phyloP scores from a whole-genome alignment of 2,888 invertebrate species.

The Lasioglossum leucozonium region DNA sequence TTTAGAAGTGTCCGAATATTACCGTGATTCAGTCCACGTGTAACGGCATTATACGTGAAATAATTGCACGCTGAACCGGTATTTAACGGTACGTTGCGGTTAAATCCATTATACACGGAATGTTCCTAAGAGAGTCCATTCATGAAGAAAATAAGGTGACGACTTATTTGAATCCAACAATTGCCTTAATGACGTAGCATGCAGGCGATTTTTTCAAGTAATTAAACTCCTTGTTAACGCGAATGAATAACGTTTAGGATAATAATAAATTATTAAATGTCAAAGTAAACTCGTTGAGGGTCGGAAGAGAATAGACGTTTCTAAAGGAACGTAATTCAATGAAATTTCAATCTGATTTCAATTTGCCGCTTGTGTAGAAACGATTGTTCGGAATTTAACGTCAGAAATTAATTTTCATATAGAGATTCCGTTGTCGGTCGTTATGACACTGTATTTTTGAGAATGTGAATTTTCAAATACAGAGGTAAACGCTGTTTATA shows the following conservation, averaged over 20 bases:
- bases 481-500: neutral
- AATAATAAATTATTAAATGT: neutral
- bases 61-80: neutral
- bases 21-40: neutral
- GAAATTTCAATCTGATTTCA: constrained; percentile 34
- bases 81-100: constrained; percentile 12
- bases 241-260: neutral
- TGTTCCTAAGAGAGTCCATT: constrained; percentile 29
- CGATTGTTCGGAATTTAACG: neutral
- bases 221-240: neutral
- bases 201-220: neutral
- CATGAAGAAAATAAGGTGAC: neutral
- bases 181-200: neutral
- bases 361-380: neutral
- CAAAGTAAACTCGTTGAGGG: neutral
- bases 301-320: neutral
- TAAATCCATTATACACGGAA: constrained; percentile 43
- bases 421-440: neutral
- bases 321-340: constrained; percentile 22
- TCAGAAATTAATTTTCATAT: constrained; percentile 9
- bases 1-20: neutral
- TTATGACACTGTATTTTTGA: neutral
- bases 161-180: neutral
- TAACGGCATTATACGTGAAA: neutral
- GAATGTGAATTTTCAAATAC: neutral